Conservation (phyloP, 2,113 vertebrate genomes). For the Eira barbara region DNA sequence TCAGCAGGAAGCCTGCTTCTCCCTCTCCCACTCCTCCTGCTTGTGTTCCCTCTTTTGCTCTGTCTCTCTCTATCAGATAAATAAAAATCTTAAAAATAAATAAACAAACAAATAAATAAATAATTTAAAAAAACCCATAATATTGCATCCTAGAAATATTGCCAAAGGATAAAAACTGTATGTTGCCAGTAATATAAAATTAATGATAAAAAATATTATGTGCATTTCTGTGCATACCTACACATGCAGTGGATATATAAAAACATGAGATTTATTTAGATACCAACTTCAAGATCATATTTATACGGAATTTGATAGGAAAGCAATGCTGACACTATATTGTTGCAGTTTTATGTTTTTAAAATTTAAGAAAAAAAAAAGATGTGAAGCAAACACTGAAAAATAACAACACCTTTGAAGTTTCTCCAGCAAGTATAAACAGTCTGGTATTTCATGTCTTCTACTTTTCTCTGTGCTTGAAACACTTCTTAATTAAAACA, state of each 20-base stretch:
- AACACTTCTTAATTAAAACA: neutral
- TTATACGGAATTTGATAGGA: neutral
- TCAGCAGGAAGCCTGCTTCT: too few species aligned
- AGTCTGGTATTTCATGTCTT: neutral
- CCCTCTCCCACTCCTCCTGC: too few species aligned
- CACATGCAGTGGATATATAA: neutral
- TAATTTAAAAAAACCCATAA: neutral
- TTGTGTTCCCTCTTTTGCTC: too few species aligned
- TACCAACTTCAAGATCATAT: neutral
- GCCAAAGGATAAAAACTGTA: neutral
- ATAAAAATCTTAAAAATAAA: too few species aligned
- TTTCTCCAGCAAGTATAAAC: neutral
- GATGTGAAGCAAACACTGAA: neutral
- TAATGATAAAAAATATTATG: neutral
- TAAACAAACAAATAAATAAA: neutral
- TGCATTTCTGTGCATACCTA: neutral
- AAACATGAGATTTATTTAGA: neutral
- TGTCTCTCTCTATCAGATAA: too few species aligned
- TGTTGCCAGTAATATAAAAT: neutral
- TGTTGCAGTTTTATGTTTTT: neutral
- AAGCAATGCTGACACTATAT: neutral
- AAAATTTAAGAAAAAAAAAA: neutral
- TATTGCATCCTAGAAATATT: neutral
- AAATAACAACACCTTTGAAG: neutral
- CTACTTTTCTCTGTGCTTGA: neutral